Conservation (phyloP, 2,888 invertebrate species). For the Carabus problematicus region DNA sequence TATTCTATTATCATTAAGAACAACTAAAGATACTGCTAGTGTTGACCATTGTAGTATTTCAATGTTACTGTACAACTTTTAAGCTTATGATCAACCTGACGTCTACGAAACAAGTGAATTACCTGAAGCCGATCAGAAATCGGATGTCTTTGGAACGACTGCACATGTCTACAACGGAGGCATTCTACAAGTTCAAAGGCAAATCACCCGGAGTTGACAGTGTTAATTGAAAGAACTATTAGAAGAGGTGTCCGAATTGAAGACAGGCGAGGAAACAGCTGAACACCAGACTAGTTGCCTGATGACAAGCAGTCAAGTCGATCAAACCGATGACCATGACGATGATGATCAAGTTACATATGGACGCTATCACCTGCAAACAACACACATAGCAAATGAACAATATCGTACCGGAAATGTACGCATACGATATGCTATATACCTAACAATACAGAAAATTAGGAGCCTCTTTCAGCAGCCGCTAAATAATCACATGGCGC, state of each 20-base stretch:
- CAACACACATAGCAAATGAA: too few relatives aligned
- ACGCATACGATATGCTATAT: too few relatives aligned
- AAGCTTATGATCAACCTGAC: slow-evolving; percentile 95
- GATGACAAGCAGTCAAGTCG: slow-evolving; percentile 61
- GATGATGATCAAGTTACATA: too few relatives aligned
- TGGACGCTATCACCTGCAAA: too few relatives aligned
- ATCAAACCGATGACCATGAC: too few relatives aligned
- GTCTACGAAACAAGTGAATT: slow-evolving; percentile 91
- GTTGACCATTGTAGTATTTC: slow-evolving; percentile 19
- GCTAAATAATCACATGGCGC: too few relatives aligned
- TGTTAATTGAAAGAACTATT: slow-evolving; percentile 88
- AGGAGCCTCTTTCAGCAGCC: too few relatives aligned
- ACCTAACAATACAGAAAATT: too few relatives aligned
- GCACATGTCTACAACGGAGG: slow-evolving; percentile 80
- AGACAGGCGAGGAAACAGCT: slow-evolving; percentile 56
- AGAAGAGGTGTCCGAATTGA: slow-evolving; percentile 75
- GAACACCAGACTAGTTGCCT: slow-evolving; percentile 52
- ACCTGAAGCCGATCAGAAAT: slow-evolving; percentile 83
- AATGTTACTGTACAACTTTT: slow-evolving; percentile 49
- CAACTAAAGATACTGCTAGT: neutral
- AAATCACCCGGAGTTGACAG: slow-evolving; percentile 81
- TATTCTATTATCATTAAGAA: too few relatives aligned
- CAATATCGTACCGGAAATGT: too few relatives aligned
- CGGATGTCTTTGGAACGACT: slow-evolving; percentile 77
- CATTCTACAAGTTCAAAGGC: slow-evolving; percentile 88